Base-by-base conservation (phyloP, 1,140 invertebrate species). In the Orius insidiosus region DNA sequence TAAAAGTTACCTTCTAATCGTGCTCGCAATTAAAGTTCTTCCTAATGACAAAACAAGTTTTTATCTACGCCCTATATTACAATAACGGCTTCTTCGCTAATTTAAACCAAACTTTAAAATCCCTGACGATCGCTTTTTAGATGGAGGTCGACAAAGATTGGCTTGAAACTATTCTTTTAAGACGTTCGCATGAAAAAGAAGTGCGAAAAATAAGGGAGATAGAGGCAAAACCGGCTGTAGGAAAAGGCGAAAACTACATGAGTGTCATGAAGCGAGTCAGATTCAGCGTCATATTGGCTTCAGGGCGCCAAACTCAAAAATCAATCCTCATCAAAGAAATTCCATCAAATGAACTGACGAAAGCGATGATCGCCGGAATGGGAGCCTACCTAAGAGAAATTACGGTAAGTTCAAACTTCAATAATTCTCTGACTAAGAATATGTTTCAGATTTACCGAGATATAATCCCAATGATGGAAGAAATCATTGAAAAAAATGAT, bases 191-290 rank as follows among this genome's bases (percentile, higher is more conserved):
- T 24, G 24, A 7, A 24, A 7, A 24, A 7, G 24, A 24, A 24
- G 24, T 7, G 24, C 7, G 24, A 24, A 24, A 24, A 24, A 4
- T 24, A 24, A 3, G 3, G 24, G 24, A 24, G n/a, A 24, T 24
- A 24, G 24, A 33, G 31, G 34, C 15, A 30, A 13, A 9, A 33
- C n/a, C 30, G 2, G 43, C 18, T 8, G 43, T 45, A 2, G 31
- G 24, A 30, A 33, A 33, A 33, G 43, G 43, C 9, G 43, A 45
- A 8, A 45, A 45, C 31, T 45, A 45, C 9, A 34, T 33, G 30
- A 45, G 43, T 30, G 43, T 33, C 14, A 11, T 45, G 5, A 33
- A 2, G 14, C 32, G 43, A 33, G 13, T 45, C 1, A 7, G 9
- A 2, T 5, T 45, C 13, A 18, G 33, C 3, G 43, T 45, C 5